Evolutionary conservation across 1,140 invertebrate genomes (phyloP).

Genomic region (Gonioctena quinquepunctata): DNA sequence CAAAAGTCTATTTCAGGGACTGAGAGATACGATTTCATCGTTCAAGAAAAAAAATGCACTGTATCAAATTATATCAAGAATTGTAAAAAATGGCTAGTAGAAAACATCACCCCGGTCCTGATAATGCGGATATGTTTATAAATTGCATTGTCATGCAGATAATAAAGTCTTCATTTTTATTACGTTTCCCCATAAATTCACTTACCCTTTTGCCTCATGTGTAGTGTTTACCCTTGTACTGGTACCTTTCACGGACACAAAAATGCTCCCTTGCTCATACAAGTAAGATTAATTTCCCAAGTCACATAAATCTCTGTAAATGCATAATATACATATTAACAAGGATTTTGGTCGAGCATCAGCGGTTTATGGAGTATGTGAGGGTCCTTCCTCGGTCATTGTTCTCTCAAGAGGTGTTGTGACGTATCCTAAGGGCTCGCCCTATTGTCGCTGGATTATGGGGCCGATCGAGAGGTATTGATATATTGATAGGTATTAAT

Average conservation of each 20-base stretch:
- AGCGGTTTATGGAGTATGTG: constrained; percentile 35
- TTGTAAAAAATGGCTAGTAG: too few relatives aligned
- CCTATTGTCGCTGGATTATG: constrained; percentile 34
- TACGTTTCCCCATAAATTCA: constrained; percentile 10
- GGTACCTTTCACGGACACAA: constrained; percentile 15
- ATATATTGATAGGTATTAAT: constrained; percentile 35
- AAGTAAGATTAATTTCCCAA: constrained; percentile 35
- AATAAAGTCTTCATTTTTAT: constrained; percentile 22
- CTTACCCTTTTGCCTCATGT: constrained; percentile 8
- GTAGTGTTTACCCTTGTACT: constrained; percentile 3
- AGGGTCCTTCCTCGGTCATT: constrained; percentile 23
- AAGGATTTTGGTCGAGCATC: constrained; percentile 41
- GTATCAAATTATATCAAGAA: too few relatives aligned
- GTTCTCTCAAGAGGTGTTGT: constrained; percentile 44
- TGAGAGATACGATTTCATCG: too few relatives aligned
- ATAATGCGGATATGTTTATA: constrained; percentile 4
- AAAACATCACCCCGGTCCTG: not conserved
- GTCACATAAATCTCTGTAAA: constrained; percentile 38
- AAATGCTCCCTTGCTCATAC: constrained; percentile 10
- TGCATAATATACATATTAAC: constrained; percentile 40
- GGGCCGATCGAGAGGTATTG: constrained; percentile 38
- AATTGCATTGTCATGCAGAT: constrained; percentile 24
- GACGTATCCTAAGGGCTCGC: constrained; percentile 37
- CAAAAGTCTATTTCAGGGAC: too few relatives aligned
- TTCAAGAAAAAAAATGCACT: too few relatives aligned